Conservation (phyloP, 2,797 vertebrate species). For the Fundulus diaphanus region DNA sequence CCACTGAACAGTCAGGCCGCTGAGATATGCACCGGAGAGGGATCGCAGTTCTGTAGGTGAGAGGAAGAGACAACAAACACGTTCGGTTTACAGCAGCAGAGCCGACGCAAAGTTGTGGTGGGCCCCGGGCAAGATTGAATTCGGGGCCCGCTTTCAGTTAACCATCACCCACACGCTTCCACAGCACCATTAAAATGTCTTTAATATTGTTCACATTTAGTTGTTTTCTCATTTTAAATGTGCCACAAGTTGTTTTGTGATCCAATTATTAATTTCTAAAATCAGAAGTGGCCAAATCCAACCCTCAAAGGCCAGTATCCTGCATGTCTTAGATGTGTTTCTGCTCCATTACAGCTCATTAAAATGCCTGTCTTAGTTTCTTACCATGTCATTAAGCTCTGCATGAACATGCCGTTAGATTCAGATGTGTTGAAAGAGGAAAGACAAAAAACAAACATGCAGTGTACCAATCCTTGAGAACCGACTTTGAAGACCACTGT, state of each 20-base stretch:
- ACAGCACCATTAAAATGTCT: neutral
- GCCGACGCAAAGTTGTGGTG: neutral
- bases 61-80: constrained; percentile 13
- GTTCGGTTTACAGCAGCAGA: neutral
- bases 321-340: neutral
- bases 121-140: no score
- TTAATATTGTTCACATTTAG: neutral
- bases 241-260: neutral
- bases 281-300: neutral
- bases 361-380: neutral
- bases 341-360: neutral
- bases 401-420: neutral
- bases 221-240: no score
- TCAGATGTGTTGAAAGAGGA: neutral
- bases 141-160: neutral
- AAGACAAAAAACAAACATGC: neutral
- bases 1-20: constrained; percentile 59
- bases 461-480: neutral
- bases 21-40: constrained; percentile 79
- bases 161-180: neutral
- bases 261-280: neutral
- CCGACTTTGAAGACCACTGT: neutral
- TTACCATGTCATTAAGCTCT: neutral
- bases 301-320: no score
- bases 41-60: constrained; percentile 77